Base-by-base conservation (phyloP, 2,888 invertebrate species). In the Polylopha cassiicola region DNA sequence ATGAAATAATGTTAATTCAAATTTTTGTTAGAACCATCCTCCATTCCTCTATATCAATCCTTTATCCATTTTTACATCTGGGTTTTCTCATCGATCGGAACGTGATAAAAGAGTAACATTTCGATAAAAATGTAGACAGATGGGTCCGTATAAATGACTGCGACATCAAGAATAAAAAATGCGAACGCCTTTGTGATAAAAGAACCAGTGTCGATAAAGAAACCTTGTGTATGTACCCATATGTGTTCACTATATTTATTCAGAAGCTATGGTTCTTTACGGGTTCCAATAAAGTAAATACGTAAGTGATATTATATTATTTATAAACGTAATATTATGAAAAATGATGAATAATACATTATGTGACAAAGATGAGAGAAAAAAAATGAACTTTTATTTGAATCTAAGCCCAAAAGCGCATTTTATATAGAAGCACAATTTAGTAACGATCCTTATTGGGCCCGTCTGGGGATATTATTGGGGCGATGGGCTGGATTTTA, bases 371-470 rank as follows among this genome's bases (percentile, higher is more conserved):
- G n/a, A n/a, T n/a, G n/a, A n/a, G n/a, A n/a, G n/a, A n/a, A n/a
- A n/a, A 15, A 32, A 32, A 14, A 34, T 29, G 16, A 39, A 39
- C 27, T 29, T 22, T 34, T 34, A 34, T 41, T 41, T 41, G 34
- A 20, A 24, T 24, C 13, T 3, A 9, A 37, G 30, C 20, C 14
- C 23, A 18, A 15, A 62, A 59, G 56, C 58, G 58, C 60, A 62
- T 66, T 71, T 67, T 66, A 70, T 71, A 70, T 71, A 69, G 69
- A 69, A 65, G 65, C 60, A 64, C 77, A 78, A 78, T 79, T 76
- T 78, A 66, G 65, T 65, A 64, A 53, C 73, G 69, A 70, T 72
- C 72, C 68, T 64, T 69, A 71, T 78, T 70, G 70, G 64, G 61
- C 65, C 61, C 68, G 69, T 73, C 72, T 69, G 52, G 73, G 72